Evolutionary conservation across 2,113 vertebrate species (phyloP).

Genomic region (Geococcyx californianus): DNA sequence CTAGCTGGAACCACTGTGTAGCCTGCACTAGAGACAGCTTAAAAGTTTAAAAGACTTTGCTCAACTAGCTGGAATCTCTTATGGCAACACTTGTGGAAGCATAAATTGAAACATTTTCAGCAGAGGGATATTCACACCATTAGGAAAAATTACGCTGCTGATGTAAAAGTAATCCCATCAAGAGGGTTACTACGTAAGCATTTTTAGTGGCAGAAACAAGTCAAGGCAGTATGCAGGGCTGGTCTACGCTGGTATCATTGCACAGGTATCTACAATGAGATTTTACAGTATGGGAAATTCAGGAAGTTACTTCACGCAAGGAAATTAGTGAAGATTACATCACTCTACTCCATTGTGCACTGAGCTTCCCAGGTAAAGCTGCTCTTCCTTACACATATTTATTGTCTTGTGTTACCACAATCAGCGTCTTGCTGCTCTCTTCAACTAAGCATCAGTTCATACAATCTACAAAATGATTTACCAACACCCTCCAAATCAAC

Average conservation of each 20-base stretch:
- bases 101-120: not conserved
- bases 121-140: not conserved
- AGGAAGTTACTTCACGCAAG: not conserved
- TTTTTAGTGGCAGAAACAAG: not conserved
- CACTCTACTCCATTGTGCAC: not conserved
- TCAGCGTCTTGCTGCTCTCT: not conserved
- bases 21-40: not conserved
- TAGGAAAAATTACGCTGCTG: not conserved
- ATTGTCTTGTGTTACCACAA: not conserved
- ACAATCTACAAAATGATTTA: not conserved
- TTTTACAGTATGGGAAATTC: not conserved
- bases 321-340: not conserved
- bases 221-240: not conserved
- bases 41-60: not conserved
- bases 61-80: not conserved
- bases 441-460: not conserved
- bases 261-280: not conserved
- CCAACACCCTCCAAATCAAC: not conserved
- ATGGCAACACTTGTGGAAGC: not conserved
- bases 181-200: no score
- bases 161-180: not conserved
- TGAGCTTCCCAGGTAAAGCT: not conserved
- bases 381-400: not conserved
- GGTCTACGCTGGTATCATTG: not conserved
- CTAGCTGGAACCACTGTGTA: not conserved